phyloP scores from a whole-genome alignment of 1,140 invertebrate genomes.

The Coboldia fuscipes region DNA sequence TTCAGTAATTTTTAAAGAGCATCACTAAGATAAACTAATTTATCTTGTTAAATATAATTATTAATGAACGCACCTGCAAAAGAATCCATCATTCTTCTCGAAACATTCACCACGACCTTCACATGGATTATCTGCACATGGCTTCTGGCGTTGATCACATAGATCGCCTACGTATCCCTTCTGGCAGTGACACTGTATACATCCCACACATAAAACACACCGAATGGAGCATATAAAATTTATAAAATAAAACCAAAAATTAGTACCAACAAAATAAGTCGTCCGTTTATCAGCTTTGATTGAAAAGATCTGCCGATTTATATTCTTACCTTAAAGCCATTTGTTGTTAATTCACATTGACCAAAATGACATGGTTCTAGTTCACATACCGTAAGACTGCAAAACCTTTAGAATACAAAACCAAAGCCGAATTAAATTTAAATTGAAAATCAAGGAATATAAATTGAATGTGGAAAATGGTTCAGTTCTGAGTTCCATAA shows the following conservation, averaged over 20 bases:
- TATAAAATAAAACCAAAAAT: neutral
- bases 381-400: constrained; percentile 45
- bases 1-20: no score
- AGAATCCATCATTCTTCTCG: constrained; percentile 34
- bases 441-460: no score
- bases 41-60: no score
- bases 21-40: no score
- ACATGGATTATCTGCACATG: constrained; percentile 46
- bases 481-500: no score
- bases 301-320: no score
- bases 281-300: no score
- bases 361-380: constrained; percentile 47
- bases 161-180: constrained; percentile 36
- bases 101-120: constrained; percentile 42
- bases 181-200: constrained; percentile 30
- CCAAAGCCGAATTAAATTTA: no score
- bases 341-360: constrained; percentile 32
- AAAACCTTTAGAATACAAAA: constrained; percentile 25
- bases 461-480: no score
- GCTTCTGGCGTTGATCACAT: constrained; percentile 38
- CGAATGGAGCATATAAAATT: no score
- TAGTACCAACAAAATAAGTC: neutral
- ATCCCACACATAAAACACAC: neutral
- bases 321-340: constrained; percentile 18
- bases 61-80: constrained; percentile 27